Evolutionary conservation across 2,888 invertebrate species (phyloP), one percentile per base, ranked within the genome.

Genomic region (Mythimna lalbum): DNA sequence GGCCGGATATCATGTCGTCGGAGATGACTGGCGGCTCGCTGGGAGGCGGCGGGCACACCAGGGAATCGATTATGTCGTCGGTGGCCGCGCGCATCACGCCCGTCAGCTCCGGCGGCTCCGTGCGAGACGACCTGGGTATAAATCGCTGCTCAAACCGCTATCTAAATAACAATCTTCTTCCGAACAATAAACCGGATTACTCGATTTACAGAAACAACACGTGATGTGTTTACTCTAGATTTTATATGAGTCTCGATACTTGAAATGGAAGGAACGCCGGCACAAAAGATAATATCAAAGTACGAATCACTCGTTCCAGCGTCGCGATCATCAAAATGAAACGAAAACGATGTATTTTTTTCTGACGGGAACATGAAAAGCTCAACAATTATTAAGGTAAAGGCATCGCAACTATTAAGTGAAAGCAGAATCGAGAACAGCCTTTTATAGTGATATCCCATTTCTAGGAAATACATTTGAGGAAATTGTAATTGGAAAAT

Each of bases 31-130:
- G 98, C 78, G 99, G 99, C 92, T 99, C 99, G 81, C 98, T 97
- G 67, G 99, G 99, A 76, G 99, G 99, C 73, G 99, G 99, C 73
- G 99, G 99, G 95, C 99, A 99, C 81, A 99, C 99, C 89, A 99
- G 97, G 87, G 98, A 98, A 94, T 99, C 99, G 92, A 99, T 99
- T 96, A 99, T 98, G 92, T 98, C 98, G 93, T 99, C 99, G n/a
- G 99, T 98, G 83, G 98, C 98, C 82, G 98, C 97, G 95, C 97
- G 97, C 92, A 97, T 97, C 89, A 97, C 97, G 63, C 98, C 98
- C 71, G 97, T 96, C 89, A 97, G 93, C 94, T 98, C 98, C 52
- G 98, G 98, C 53, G 98, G 98, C 92, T 98, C 98, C 23, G 98
- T 98, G 83, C 98, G 97, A 56, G 98, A 98, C 57, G 98, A 98